Percentiles rank a stretch among this genome's conserved stretches.
phyloP scores from a whole-genome alignment of 1,140 invertebrate species.

The Drosophila gunungcola region DNA sequence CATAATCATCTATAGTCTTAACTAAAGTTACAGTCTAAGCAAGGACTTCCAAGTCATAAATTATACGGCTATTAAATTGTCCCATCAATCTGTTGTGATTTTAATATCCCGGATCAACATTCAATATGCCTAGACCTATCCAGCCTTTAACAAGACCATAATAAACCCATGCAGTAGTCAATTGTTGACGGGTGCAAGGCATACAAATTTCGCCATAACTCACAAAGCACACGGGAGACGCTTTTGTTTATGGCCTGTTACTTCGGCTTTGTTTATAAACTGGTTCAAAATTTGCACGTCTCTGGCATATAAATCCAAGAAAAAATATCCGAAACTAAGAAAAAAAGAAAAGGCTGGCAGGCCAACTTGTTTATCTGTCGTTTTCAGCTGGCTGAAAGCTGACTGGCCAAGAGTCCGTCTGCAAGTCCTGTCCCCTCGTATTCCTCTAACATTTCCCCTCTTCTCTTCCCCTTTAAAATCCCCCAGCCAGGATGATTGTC shows the following conservation, averaged over 20 bases:
- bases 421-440: slow-evolving; percentile 35
- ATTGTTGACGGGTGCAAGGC: slow-evolving; percentile 62
- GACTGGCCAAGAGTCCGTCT: slow-evolving; percentile 40
- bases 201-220: slow-evolving; percentile 76
- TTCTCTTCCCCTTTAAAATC: neutral
- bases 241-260: slow-evolving; percentile 58
- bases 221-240: slow-evolving; percentile 16
- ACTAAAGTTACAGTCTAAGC: neutral
- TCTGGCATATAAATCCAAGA: slow-evolving; percentile 67
- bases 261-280: slow-evolving; percentile 75
- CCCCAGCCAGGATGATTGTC: slow-evolving; percentile 45
- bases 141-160: slow-evolving; percentile 36
- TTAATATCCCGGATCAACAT: slow-evolving; percentile 23
- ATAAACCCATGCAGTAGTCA: slow-evolving; percentile 42
- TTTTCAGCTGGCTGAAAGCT: slow-evolving; percentile 65
- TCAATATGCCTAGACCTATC: slow-evolving; percentile 24
- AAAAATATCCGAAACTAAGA: slow-evolving; percentile 35
- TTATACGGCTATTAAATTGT: neutral
- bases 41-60: neutral
- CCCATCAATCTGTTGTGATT: neutral
- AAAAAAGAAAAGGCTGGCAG: slow-evolving; percentile 29
- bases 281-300: slow-evolving; percentile 80
- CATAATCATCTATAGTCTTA: too few species aligned
- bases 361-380: slow-evolving; percentile 74
- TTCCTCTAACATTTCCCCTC: slow-evolving; percentile 31